Conservation (phyloP, 1,140 invertebrate species). For the Drosophila arizonae region DNA sequence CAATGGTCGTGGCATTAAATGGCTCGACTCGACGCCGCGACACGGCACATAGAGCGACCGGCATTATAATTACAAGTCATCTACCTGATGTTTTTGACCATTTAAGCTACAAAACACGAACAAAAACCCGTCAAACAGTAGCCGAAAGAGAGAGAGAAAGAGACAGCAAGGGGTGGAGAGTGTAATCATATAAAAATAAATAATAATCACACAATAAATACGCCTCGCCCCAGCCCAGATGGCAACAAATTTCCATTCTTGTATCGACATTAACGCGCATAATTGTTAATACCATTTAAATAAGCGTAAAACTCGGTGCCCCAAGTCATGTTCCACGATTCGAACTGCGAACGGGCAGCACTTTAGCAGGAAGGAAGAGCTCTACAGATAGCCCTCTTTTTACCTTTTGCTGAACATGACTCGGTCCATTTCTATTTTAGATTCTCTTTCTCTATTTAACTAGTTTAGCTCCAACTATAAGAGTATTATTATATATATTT, state of each 20-base stretch:
- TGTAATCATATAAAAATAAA: slow-evolving; percentile 71
- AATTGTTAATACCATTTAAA: slow-evolving; percentile 80
- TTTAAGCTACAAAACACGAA: slow-evolving; percentile 63
- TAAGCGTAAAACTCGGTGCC: slow-evolving; percentile 45
- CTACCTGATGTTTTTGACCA: slow-evolving; percentile 79
- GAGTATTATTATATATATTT: slow-evolving; percentile 48
- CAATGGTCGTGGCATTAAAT: slow-evolving; percentile 43
- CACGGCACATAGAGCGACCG: slow-evolving; percentile 31
- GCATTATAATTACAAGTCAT: slow-evolving; percentile 77
- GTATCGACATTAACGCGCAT: slow-evolving; percentile 55
- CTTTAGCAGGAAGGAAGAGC: slow-evolving; percentile 13
- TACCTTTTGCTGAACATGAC: slow-evolving; percentile 42
- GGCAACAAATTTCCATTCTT: slow-evolving; percentile 75
- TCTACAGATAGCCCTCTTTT: no score
- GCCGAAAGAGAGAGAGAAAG: slow-evolving; percentile 10
- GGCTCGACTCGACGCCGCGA: slow-evolving; percentile 18
- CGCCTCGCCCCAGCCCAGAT: slow-evolving; percentile 21
- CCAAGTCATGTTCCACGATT: slow-evolving; percentile 68
- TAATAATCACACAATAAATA: slow-evolving; percentile 74
- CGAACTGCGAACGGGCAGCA: neutral
- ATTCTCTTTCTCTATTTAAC: slow-evolving; percentile 25
- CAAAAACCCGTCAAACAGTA: slow-evolving; percentile 60
- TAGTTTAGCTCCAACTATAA: slow-evolving; percentile 44
- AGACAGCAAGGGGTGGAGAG: slow-evolving; percentile 4
- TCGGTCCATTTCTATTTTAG: slow-evolving; percentile 50